These are phyloP conservation scores for Camponotus pennsylvanicus DNA, from an alignment of 1,140 invertebrate genomes.

Conservation along the genomic window DNA sequence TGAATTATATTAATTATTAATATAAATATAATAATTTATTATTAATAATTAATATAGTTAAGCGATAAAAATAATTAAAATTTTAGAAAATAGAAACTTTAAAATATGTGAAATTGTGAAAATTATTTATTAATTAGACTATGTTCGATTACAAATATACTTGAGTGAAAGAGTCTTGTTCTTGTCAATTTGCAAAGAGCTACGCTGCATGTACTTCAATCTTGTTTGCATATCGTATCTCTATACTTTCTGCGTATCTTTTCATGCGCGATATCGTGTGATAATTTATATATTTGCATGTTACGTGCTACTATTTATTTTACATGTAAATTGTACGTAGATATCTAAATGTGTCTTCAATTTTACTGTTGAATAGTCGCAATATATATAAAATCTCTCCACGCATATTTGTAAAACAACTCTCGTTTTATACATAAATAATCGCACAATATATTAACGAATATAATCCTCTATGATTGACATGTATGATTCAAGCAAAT, in stretches of 20 bases:
- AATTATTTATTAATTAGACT: background rate
- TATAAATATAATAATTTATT: no score
- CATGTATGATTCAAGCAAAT: background rate
- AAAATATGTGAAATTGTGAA: background rate
- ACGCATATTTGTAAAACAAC: background rate
- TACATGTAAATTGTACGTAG: background rate
- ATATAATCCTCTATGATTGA: background rate
- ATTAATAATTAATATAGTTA: no score
- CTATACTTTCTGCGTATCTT: conserved; percentile 9
- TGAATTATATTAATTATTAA: no score
- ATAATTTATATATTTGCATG: conserved; percentile 7
- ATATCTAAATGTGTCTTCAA: background rate
- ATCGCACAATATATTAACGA: background rate
- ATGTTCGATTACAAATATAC: background rate
- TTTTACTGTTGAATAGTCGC: background rate
- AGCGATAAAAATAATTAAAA: background rate
- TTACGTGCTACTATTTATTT: background rate
- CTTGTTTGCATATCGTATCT: conserved; percentile 23
- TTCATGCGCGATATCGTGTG: conserved; percentile 5
- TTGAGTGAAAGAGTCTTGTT: background rate
- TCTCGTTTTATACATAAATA: background rate
- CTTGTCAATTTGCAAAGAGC: background rate
- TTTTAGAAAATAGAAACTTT: background rate
- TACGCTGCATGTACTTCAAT: background rate
- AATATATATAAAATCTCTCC: background rate